Evolutionary conservation across 2,888 invertebrate genomes (phyloP).

Genomic region (Coelogynopora nodosa): DNA sequence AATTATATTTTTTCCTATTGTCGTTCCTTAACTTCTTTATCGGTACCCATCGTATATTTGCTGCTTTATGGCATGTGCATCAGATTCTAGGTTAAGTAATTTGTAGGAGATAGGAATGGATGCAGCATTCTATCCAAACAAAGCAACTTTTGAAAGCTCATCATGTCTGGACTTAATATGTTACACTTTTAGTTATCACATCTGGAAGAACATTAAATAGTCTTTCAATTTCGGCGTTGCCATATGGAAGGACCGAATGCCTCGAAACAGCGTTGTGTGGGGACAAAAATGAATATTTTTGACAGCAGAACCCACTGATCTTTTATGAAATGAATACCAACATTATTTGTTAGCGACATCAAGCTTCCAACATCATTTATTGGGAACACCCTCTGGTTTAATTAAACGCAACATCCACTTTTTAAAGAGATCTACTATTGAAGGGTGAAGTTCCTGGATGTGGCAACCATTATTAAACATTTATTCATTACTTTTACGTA

Average conservation of each 20-base stretch:
- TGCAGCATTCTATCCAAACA: neutral
- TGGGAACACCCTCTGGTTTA: neutral
- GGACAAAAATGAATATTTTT: neutral
- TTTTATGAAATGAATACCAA: neutral
- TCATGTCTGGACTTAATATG: neutral
- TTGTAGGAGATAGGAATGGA: neutral
- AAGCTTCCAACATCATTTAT: neutral
- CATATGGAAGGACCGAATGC: neutral
- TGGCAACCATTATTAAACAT: too few species aligned
- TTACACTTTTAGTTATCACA: neutral
- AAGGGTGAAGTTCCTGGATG: too few species aligned
- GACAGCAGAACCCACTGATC: neutral
- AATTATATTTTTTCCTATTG: neutral
- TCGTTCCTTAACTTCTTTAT: neutral
- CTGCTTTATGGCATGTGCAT: neutral
- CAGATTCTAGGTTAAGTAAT: neutral
- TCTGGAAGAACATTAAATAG: neutral
- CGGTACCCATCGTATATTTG: neutral
- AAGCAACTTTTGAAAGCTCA: neutral
- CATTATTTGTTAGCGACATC: neutral
- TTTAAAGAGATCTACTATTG: too few species aligned
- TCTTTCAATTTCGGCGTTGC: neutral
- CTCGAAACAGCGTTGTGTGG: too few species aligned
- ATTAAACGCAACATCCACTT: too few species aligned
- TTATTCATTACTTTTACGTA: too few species aligned